Percentiles rank a stretch among this genome's conserved stretches.
These are phyloP conservation scores for mouse (Mus musculus) DNA, from an alignment of 2,113 vertebrate species.

Conservation along the genomic window DNA sequence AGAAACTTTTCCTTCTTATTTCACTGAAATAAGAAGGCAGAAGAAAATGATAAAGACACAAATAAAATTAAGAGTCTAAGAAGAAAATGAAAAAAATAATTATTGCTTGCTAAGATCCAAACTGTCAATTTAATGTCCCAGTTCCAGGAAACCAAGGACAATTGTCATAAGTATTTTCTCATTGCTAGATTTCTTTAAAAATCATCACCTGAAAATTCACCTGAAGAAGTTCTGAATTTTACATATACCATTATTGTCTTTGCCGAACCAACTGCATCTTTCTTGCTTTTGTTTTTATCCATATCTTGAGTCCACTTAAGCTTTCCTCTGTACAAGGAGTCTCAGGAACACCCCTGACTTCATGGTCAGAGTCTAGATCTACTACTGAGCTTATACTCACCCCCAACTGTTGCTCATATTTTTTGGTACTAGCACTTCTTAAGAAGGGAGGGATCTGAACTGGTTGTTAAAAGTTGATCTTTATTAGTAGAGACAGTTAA, in stretches of 20 bases:
- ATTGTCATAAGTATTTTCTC: not conserved
- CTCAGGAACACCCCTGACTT: not conserved
- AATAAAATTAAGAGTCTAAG: not conserved
- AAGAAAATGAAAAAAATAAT: not conserved
- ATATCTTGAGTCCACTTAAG: not conserved
- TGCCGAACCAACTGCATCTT: not conserved
- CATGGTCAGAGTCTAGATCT: not conserved
- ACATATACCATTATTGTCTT: not conserved
- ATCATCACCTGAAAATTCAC: not conserved
- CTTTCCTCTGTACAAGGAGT: not conserved
- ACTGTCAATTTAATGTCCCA: not conserved
- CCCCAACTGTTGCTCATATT: constrained; percentile 9
- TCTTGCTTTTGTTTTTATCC: not conserved
- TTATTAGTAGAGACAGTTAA: constrained; percentile 70
- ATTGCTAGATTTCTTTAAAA: constrained; percentile 16
- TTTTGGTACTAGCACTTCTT: constrained; percentile 45
- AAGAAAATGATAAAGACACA: constrained; percentile 6
- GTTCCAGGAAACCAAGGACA: not conserved
- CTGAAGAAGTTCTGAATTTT: not conserved
- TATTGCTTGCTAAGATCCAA: not conserved
- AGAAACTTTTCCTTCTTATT: not conserved
- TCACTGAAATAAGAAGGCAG: not conserved
- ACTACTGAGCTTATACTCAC: not conserved
- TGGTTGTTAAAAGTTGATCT: constrained; percentile 61
- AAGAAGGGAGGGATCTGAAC: not conserved